phyloP scores from a whole-genome alignment of 2,113 vertebrate species.

The Pagrus major region DNA sequence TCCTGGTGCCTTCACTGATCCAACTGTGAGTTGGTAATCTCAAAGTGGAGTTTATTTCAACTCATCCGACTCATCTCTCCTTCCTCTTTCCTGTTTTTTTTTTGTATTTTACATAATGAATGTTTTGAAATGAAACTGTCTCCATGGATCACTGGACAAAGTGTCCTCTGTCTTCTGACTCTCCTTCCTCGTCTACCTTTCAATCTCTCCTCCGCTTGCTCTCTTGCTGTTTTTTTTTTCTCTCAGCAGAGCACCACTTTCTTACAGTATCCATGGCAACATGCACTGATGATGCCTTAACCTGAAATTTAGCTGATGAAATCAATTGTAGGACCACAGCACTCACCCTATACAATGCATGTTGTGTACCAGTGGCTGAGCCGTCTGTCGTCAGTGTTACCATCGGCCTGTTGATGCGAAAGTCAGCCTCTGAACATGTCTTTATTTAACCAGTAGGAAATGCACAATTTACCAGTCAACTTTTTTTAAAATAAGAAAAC shows the following conservation, averaged over 20 bases:
- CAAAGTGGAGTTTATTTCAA: background rate
- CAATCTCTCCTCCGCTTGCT: background rate
- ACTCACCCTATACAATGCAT: background rate
- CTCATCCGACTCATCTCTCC: background rate
- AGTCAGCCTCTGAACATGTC: background rate
- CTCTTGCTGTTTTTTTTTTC: slow-evolving; percentile 5
- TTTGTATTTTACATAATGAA: background rate
- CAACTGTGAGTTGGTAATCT: background rate
- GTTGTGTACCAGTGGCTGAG: background rate
- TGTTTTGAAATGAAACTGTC: slow-evolving; percentile 1
- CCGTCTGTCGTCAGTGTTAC: background rate
- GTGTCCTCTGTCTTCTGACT: background rate
- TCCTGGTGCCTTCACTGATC: background rate
- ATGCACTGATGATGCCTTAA: background rate
- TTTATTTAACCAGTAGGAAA: background rate
- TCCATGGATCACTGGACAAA: background rate
- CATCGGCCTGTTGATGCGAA: background rate
- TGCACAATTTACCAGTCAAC: background rate
- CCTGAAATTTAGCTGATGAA: slow-evolving; percentile 9
- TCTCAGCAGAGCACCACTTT: background rate
- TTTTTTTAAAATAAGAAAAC: too few species aligned
- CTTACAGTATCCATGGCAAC: slow-evolving; percentile 37
- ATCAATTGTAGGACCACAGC: background rate
- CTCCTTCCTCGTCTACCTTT: background rate
- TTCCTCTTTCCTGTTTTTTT: background rate